phyloP scores from a whole-genome alignment of 2,797 vertebrate genomes.

The Denticeps clupeoides region DNA sequence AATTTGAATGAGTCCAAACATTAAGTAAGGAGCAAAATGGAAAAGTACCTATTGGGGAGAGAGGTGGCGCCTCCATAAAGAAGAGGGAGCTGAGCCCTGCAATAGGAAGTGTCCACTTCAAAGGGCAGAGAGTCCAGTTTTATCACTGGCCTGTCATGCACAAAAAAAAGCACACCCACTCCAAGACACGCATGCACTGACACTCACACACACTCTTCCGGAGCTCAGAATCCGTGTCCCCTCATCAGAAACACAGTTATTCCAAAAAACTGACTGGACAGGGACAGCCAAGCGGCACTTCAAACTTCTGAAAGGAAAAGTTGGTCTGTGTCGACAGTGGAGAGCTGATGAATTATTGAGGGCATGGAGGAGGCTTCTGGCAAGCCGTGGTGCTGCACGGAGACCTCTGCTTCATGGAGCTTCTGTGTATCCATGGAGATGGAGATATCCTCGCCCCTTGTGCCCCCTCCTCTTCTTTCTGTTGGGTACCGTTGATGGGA shows the following conservation, averaged over 20 bases:
- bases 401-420: slow-evolving; percentile 25
- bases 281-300: slow-evolving; percentile 15
- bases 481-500: too few species aligned
- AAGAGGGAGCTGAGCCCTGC: too few species aligned
- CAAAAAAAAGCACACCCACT: slow-evolving; percentile 4
- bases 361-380: slow-evolving; percentile 25
- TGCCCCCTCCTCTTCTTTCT: slow-evolving; percentile 9
- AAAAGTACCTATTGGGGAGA: too few species aligned
- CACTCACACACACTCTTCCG: background rate
- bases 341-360: slow-evolving; percentile 43
- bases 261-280: too few species aligned
- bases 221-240: background rate
- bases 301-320: slow-evolving; percentile 38
- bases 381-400: slow-evolving; percentile 3
- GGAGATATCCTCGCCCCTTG: slow-evolving; percentile 10
- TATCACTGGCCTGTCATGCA: slow-evolving; percentile 1
- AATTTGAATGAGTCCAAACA: too few species aligned
- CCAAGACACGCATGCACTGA: background rate
- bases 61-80: too few species aligned
- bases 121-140: too few species aligned
- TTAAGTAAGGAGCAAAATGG: too few species aligned
- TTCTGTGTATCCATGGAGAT: slow-evolving; percentile 32
- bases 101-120: too few species aligned
- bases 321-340: slow-evolving; percentile 29
- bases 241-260: too few species aligned